These are phyloP conservation scores for Atta texana DNA, from an alignment of 1,140 invertebrate genomes.

Conservation along the genomic window DNA sequence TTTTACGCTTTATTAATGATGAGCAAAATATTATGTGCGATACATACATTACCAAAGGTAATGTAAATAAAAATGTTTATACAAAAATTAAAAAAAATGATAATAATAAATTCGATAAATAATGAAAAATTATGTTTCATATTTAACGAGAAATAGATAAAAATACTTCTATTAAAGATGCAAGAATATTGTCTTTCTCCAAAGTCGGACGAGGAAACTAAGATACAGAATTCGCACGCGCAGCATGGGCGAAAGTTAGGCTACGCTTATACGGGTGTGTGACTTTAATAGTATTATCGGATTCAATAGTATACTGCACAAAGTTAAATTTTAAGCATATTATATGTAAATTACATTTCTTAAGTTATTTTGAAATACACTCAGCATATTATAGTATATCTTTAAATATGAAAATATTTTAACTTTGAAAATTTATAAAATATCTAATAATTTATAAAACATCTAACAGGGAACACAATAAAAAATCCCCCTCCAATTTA, in stretches of 20 bases:
- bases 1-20: background rate
- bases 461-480: too few relatives aligned
- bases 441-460: too few relatives aligned
- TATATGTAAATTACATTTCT: background rate
- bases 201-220: conserved; percentile 23
- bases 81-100: background rate
- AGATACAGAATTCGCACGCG: background rate
- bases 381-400: too few relatives aligned
- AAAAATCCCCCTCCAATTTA: too few relatives aligned
- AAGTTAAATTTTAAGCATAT: background rate
- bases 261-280: conserved; percentile 13
- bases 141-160: conserved; percentile 22
- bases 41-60: conserved; percentile 29
- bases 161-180: conserved; percentile 31
- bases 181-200: background rate
- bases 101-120: background rate
- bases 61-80: background rate
- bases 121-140: background rate
- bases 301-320: background rate
- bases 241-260: conserved; percentile 20
- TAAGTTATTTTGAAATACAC: background rate
- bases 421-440: too few relatives aligned
- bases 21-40: background rate
- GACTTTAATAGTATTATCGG: background rate
- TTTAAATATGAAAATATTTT: too few relatives aligned